A percentile compares a stretch with the other conserved stretches of the same genome.
These are phyloP conservation scores for Romanogobio albipinnatus DNA, from an alignment of 2,113 vertebrate genomes.

Conservation along the genomic window DNA sequence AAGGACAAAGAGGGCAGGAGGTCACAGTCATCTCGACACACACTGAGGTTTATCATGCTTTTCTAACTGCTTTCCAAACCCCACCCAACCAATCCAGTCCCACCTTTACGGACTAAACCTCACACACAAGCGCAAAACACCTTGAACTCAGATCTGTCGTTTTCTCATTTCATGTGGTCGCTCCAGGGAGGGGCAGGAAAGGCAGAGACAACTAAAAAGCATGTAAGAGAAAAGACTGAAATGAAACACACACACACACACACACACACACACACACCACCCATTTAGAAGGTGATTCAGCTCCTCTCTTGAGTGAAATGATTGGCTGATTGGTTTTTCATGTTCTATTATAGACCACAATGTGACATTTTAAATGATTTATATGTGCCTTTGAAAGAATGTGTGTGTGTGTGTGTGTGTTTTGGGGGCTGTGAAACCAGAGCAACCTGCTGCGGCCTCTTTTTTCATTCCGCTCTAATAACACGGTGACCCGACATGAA, in stretches of 20 bases:
- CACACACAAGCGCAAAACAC: not conserved
- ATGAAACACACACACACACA: not conserved
- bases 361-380: not conserved
- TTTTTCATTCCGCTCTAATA: not conserved
- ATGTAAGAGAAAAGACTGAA: conserved; percentile 18
- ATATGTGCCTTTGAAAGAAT: not conserved
- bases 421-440: not conserved
- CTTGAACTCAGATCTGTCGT: conserved; percentile 30
- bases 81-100: conserved; percentile 32
- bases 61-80: conserved; percentile 41
- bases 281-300: conserved; percentile 33
- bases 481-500: conserved; percentile 8
- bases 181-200: conserved; percentile 53
- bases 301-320: conserved; percentile 2
- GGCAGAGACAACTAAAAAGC: conserved; percentile 41
- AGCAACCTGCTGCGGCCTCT: conserved; percentile 7
- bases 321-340: conserved; percentile 17
- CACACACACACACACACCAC: not conserved
- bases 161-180: conserved; percentile 44
- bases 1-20: conserved; percentile 16
- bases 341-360: not conserved
- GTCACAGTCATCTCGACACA: conserved; percentile 32
- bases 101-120: conserved; percentile 5
- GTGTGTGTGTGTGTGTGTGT: not conserved
- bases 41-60: conserved; percentile 38